These are phyloP conservation scores for Myodes glareolus DNA, from an alignment of 2,113 vertebrate species.

Conservation along the genomic window DNA sequence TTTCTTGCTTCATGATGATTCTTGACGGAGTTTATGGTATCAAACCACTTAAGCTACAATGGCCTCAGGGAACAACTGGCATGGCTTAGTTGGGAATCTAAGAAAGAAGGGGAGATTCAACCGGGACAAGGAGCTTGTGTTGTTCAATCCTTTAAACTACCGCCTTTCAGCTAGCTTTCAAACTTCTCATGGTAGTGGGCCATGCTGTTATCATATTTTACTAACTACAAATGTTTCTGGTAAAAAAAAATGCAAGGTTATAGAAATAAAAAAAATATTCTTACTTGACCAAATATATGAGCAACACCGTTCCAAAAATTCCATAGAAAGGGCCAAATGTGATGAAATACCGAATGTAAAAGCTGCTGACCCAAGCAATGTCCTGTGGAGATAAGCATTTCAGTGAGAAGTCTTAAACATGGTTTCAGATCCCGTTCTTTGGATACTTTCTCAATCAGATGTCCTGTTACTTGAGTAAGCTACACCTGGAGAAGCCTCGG, in stretches of 20 bases:
- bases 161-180: neutral
- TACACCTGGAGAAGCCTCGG: neutral
- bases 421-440: neutral
- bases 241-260: neutral
- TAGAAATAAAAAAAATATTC: neutral
- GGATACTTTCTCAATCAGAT: neutral
- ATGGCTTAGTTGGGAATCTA: neutral
- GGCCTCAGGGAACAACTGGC: neutral
- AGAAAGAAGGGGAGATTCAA: neutral
- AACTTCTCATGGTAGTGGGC: neutral
- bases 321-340: constrained; percentile 74
- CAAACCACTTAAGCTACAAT: constrained; percentile 22
- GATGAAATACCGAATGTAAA: constrained; percentile 74
- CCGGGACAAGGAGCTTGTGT: neutral
- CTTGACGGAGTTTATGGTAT: neutral
- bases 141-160: neutral
- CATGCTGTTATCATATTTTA: neutral
- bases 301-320: constrained; percentile 63
- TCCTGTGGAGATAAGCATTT: constrained; percentile 57
- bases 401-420: neutral
- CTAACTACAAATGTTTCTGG: neutral
- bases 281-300: constrained; percentile 78
- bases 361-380: constrained; percentile 63
- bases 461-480: neutral
- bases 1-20: neutral